Conservation (phyloP, 2,797 vertebrate genomes). For the Pangasius djambal region DNA sequence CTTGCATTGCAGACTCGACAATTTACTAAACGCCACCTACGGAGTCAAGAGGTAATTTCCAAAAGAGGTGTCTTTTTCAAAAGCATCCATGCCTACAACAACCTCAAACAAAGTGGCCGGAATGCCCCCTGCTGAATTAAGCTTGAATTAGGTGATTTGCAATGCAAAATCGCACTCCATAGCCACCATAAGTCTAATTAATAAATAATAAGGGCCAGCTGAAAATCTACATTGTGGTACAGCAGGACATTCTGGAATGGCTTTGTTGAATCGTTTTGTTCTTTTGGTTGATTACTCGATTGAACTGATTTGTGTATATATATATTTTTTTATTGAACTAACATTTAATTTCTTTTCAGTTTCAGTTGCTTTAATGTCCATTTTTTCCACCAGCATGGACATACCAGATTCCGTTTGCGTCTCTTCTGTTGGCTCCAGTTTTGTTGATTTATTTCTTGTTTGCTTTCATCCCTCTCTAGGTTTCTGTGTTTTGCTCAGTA, state of each 20-base stretch:
- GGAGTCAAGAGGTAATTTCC: slow-evolving; percentile 97
- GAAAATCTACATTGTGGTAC: slow-evolving; percentile 52
- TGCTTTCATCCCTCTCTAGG: slow-evolving; percentile 85
- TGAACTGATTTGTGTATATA: slow-evolving; percentile 75
- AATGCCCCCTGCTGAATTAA: slow-evolving; percentile 81
- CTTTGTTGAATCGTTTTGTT: slow-evolving; percentile 81
- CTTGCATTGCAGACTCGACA: slow-evolving; percentile 95
- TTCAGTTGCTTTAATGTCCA: slow-evolving; percentile 84
- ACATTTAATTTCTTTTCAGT: slow-evolving; percentile 77
- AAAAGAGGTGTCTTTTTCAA: slow-evolving; percentile 77
- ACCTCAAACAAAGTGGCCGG: slow-evolving; percentile 81
- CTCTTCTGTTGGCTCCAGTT: slow-evolving; percentile 81
- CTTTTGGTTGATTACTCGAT: slow-evolving; percentile 74
- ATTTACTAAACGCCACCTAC: slow-evolving; percentile 98
- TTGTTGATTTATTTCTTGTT: slow-evolving; percentile 80
- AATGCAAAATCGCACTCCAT: slow-evolving; percentile 55
- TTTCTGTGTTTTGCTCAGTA: slow-evolving; percentile 76
- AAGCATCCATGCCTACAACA: slow-evolving; percentile 82
- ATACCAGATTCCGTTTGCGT: slow-evolving; percentile 85
- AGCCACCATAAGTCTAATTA: slow-evolving; percentile 61
- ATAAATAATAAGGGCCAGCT: neutral
- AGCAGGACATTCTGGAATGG: slow-evolving; percentile 85
- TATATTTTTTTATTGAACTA: slow-evolving; percentile 82
- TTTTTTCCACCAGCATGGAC: slow-evolving; percentile 85
- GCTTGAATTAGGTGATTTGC: slow-evolving; percentile 66